Base-by-base conservation (phyloP, 1,140 invertebrate genomes). In the Bombus ignitus region DNA sequence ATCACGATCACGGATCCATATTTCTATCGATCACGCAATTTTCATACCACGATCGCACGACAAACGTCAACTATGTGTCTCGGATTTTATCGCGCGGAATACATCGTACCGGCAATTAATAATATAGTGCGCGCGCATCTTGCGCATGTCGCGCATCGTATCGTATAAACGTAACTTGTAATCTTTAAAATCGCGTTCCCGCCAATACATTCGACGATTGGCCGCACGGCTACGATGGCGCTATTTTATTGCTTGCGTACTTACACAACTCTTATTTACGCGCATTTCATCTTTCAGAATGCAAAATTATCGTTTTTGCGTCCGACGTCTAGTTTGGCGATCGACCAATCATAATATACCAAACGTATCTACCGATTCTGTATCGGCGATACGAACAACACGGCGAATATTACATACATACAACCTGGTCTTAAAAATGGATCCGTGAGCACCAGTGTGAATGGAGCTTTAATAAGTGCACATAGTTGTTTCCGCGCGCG, bases 391-490 rank as follows among this genome's bases (percentile, higher is more conserved):
- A 79, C 18, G 22, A 42, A 28, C 44, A 79, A 32, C 75, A 59
- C 35, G 53, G 10, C 8, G 66, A 72, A n/a, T 37, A 13, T 66
- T 47, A 53, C 65, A 32, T 25, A 39, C 2, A 18, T 35, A n/a
- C 35, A 9, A 66, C 1, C 37, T 18, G 37, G 5, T 32, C 42
- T 65, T 18, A n/a, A 44, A 25, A 57, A 18, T 35, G 28, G 53
- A 15, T 53, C 25, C 80, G 12, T 37, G 37, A 42, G 3, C 2
- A 28, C 1, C 57, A 32, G 10, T 62, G 76, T 72, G 76, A 79
- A 85, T 53, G 76, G 32, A 72, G 65, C 76, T 85, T 85, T 53
- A 25, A 71, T 32, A 39, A 4, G 28, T 39, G 53, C 35, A 15
- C 6, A 35, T 25, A 44, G n/a, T 66, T 37, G n/a, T 76, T 65